phyloP scores from a whole-genome alignment of 2,888 invertebrate genomes.

The Mythimna lalbum region DNA sequence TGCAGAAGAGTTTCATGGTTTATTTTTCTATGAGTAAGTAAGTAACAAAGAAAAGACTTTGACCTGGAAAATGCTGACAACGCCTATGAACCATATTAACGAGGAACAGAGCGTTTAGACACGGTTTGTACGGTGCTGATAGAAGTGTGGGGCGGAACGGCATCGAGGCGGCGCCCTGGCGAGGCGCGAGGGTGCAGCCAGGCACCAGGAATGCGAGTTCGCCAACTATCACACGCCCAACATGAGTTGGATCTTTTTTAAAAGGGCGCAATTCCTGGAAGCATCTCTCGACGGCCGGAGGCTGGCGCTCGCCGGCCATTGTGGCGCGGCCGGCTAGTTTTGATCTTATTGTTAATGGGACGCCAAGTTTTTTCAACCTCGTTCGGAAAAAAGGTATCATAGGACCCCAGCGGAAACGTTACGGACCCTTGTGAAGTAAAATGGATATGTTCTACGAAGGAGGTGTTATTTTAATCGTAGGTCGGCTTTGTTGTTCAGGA shows the following conservation, averaged over 20 bases:
- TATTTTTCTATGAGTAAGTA: background rate
- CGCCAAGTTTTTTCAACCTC: constrained; percentile 88
- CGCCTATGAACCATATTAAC: background rate
- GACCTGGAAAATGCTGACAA: background rate
- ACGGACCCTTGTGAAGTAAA: constrained; percentile 89
- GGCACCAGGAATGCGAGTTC: constrained; percentile 81
- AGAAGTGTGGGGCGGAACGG: constrained; percentile 44
- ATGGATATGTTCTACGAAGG: constrained; percentile 89
- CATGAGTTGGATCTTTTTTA: constrained; percentile 88
- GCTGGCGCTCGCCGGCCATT: constrained; percentile 88
- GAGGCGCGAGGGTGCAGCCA: constrained; percentile 60
- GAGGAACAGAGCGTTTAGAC: background rate
- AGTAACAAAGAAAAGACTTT: background rate
- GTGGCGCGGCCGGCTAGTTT: constrained; percentile 89
- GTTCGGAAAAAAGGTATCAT: constrained; percentile 89
- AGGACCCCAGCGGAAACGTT: constrained; percentile 90
- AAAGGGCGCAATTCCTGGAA: constrained; percentile 89
- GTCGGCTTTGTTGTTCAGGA: constrained; percentile 89
- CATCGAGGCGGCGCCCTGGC: constrained; percentile 65
- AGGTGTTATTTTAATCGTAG: constrained; percentile 90
- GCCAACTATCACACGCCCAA: constrained; percentile 86
- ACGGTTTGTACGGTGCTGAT: constrained; percentile 6
- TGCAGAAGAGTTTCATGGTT: background rate
- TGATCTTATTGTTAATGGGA: constrained; percentile 91
- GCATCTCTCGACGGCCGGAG: constrained; percentile 83